Evolutionary conservation across 2,888 invertebrate species (phyloP).

Genomic region (Tenthredo distinguenda): DNA sequence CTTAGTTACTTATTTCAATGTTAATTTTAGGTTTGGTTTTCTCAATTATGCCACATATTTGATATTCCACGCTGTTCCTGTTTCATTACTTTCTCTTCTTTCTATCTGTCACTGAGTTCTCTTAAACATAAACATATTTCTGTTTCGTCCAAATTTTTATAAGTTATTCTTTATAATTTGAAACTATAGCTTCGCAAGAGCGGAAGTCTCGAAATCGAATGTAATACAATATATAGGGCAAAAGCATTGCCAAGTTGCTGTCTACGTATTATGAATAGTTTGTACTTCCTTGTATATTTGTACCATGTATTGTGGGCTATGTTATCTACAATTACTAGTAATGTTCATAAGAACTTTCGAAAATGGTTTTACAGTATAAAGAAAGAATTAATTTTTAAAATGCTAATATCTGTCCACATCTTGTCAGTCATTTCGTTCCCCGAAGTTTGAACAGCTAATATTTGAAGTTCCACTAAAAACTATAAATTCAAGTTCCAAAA

Average conservation of each 20-base stretch:
- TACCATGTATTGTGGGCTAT: conserved; percentile 41
- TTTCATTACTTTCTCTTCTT: background rate
- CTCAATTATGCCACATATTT: conserved; percentile 5
- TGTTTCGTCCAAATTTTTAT: background rate
- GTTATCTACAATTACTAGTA: conserved; percentile 22
- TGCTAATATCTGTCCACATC: background rate
- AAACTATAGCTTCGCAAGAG: conserved; percentile 8
- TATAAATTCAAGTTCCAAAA: background rate
- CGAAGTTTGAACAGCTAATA: background rate
- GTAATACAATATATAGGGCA: conserved; percentile 18
- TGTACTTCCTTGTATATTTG: conserved; percentile 49
- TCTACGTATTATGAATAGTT: conserved; percentile 48
- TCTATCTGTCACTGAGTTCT: background rate
- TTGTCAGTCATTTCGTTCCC: background rate
- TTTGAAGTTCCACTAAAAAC: background rate
- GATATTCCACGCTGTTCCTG: background rate
- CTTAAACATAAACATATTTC: background rate
- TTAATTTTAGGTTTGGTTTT: conserved; percentile 44
- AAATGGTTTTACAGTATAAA: background rate
- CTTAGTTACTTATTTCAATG: conserved; percentile 47
- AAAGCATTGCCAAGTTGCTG: conserved; percentile 46
- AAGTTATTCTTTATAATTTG: background rate
- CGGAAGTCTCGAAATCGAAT: background rate
- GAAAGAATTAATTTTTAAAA: background rate
- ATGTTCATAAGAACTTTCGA: background rate